Conservation (phyloP, 2,888 invertebrate species). For the Trichopria drosophilae region DNA sequence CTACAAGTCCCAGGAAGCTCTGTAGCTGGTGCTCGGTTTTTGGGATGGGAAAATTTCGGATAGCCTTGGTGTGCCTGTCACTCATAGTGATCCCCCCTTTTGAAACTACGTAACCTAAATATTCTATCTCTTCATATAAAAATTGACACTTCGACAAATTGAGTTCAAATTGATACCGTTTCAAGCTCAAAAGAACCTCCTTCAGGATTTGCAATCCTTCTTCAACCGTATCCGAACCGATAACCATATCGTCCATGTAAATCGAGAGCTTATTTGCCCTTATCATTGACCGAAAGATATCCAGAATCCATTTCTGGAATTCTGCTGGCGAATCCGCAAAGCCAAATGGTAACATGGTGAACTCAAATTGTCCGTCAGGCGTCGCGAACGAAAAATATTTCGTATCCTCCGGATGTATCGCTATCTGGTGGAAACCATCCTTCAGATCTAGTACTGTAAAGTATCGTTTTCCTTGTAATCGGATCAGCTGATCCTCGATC, state of each 20-base stretch:
- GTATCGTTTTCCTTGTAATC: too few species aligned
- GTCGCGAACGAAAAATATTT: too few species aligned
- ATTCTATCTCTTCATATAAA: slow-evolving; percentile 1
- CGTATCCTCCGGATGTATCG: too few species aligned
- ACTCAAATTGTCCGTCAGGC: too few species aligned
- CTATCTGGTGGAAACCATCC: too few species aligned
- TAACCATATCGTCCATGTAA: background rate
- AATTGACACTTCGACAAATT: background rate
- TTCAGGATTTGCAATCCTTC: background rate
- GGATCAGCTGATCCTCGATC: too few species aligned
- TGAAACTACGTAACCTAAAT: slow-evolving; percentile 21
- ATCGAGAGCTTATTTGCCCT: too few species aligned
- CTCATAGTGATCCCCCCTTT: slow-evolving; percentile 18
- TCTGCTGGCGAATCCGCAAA: too few species aligned
- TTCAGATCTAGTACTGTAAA: too few species aligned
- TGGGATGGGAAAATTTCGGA: slow-evolving; percentile 23
- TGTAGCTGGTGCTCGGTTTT: slow-evolving; percentile 12
- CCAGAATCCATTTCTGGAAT: too few species aligned
- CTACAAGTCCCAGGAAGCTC: slow-evolving; percentile 24
- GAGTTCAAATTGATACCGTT: background rate
- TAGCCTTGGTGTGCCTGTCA: slow-evolving; percentile 16
- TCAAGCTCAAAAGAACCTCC: background rate
- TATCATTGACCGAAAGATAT: too few species aligned
- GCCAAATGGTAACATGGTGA: too few species aligned
- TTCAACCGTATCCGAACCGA: background rate